Conservation (phyloP, 2,797 vertebrate species). For the Garrulus glandarius region DNA sequence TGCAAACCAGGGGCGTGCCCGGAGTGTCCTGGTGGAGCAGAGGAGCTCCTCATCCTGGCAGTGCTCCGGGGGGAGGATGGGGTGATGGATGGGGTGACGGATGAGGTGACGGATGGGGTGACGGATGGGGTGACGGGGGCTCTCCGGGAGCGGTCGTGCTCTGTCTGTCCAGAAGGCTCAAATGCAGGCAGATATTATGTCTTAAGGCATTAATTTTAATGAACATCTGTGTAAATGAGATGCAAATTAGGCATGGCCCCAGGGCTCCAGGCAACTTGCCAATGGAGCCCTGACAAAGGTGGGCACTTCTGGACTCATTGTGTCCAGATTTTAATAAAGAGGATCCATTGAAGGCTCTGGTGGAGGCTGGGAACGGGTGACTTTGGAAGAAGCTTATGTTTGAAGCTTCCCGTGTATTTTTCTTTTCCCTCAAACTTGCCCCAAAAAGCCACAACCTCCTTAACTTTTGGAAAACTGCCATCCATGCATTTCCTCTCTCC, state of each 20-base stretch:
- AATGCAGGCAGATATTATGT: background rate
- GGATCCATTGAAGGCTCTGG: background rate
- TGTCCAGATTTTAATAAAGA: conserved; percentile 35
- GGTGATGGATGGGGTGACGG: background rate
- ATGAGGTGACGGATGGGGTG: background rate
- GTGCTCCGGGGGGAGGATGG: background rate
- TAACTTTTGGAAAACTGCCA: background rate
- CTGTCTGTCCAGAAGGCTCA: background rate
- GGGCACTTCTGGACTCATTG: conserved; percentile 56
- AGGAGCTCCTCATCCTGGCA: background rate
- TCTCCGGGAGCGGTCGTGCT: background rate
- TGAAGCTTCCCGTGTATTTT: background rate
- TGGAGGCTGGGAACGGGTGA: background rate
- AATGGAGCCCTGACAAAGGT: conserved; percentile 35
- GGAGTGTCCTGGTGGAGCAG: background rate
- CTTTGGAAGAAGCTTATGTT: background rate
- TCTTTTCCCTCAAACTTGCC: background rate
- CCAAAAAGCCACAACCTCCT: background rate
- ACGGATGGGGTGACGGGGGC: background rate
- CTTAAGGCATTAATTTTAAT: conserved; percentile 61
- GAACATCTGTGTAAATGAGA: conserved; percentile 58
- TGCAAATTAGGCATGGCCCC: conserved; percentile 41
- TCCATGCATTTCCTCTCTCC: background rate
- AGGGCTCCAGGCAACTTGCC: conserved; percentile 13
- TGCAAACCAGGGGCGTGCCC: background rate